Evolutionary conservation across 1,140 invertebrate genomes (phyloP), one percentile per base, ranked within the genome.

Genomic region (Anthonomus grandis): DNA sequence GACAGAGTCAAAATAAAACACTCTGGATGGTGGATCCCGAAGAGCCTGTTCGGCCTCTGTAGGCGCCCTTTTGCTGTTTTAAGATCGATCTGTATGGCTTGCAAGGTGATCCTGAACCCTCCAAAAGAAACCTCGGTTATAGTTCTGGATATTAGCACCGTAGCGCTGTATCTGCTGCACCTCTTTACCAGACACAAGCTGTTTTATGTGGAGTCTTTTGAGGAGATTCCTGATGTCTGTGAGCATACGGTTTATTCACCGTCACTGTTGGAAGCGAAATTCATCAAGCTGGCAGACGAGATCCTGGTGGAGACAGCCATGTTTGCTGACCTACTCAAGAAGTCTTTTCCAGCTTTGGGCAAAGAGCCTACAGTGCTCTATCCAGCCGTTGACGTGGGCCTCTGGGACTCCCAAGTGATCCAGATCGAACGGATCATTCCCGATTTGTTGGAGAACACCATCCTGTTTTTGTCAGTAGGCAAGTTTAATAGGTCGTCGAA

Each of bases 381-480:
- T 24, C 69, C 69, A 4, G 62, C 64, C 13, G 57, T 66, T 4
- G 68, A 70, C 42, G 60, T 63, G 18, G 69, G 69, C 1, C 50
- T 68, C 2, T 69, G 66, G 67, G 62, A 60, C 3, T 62, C 66
- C 22, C 49, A 63, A 3, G 46, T 48, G 17, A 63, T 68, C 17
- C 54, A 66, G 42, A 63, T 71, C 18, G 42, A 60, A 25, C 37
- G 68, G 44, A 69, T 70, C 6, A 61, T 39, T 8, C 67, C 70
- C 4, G 68, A 71, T 49, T 22, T 70, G 8, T 51, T 66, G n/a
- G 52, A 56, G 4, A 64, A 68, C 23, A 61, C 46, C 3, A 60
- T 63, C 9, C 12, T 70, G 0, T 70, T 71, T 44, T 60, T 69
- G 5, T 61, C 62, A 6, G 62, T 71, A 24, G 70, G 70, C 3